Conservation (phyloP, 2,797 vertebrate species). For the Simalia tracyae region DNA sequence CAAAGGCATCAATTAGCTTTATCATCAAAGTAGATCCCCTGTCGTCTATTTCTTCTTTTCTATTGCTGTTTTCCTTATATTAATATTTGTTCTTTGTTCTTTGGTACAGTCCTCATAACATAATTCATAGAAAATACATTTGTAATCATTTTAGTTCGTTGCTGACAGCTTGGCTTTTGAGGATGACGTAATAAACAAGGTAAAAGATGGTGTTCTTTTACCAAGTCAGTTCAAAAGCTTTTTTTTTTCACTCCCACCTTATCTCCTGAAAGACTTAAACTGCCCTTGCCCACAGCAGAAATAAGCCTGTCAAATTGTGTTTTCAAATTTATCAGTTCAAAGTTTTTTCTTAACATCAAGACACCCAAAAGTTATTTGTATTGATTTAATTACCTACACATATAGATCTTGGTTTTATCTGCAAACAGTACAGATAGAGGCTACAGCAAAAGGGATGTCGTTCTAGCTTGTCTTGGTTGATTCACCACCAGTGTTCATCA, state of each 20-base stretch:
- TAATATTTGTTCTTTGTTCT: not conserved
- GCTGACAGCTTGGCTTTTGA: slow-evolving; percentile 6
- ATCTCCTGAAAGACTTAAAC: slow-evolving; percentile 58
- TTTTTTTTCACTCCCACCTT: slow-evolving; percentile 31
- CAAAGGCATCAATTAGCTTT: too few relatives aligned
- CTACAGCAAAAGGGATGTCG: not conserved
- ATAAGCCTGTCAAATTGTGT: slow-evolving; percentile 62
- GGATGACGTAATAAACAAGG: slow-evolving; percentile 45
- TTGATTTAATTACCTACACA: slow-evolving; percentile 69
- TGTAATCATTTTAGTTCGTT: not conserved
- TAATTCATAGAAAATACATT: not conserved
- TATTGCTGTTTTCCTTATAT: not conserved
- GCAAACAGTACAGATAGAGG: slow-evolving; percentile 50
- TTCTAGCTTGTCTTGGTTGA: slow-evolving; percentile 43
- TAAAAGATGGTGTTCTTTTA: slow-evolving; percentile 12
- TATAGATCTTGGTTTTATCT: slow-evolving; percentile 66
- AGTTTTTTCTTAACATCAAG: slow-evolving; percentile 38
- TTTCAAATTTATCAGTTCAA: slow-evolving; percentile 68
- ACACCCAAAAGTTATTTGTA: slow-evolving; percentile 61
- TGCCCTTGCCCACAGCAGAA: slow-evolving; percentile 71
- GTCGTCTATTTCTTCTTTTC: too few relatives aligned
- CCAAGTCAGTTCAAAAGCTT: slow-evolving; percentile 49
- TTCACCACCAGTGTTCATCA: slow-evolving; percentile 32
- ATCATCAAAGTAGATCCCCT: too few relatives aligned
- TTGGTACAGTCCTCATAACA: not conserved